These are phyloP conservation scores for Gephyroberyx darwinii DNA, from an alignment of 2,797 vertebrate genomes.

Conservation along the genomic window DNA sequence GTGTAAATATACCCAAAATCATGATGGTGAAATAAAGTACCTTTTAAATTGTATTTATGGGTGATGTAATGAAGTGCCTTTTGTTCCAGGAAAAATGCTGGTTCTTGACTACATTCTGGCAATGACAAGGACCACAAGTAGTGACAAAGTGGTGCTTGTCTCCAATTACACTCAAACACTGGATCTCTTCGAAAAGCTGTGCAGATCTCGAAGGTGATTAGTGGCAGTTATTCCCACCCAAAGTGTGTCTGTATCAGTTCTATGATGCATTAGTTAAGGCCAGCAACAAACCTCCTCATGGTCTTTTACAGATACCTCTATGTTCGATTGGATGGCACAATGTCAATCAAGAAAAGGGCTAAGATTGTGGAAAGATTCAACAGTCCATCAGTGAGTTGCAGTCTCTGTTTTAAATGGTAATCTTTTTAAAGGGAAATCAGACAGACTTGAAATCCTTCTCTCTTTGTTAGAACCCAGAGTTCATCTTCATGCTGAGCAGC, in stretches of 20 bases:
- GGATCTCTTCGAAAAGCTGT: conserved; percentile 97
- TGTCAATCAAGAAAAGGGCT: conserved; percentile 98
- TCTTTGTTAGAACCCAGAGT: conserved; percentile 88
- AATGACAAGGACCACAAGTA: conserved; percentile 88
- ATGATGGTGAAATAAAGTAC: too few relatives aligned
- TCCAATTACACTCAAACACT: conserved; percentile 98
- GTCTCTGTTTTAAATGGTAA: neutral
- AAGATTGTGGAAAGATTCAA: conserved; percentile 96
- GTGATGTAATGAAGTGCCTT: neutral
- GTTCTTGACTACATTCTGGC: conserved; percentile 96
- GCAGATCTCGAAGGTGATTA: conserved; percentile 88
- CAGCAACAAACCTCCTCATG: neutral
- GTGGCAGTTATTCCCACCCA: neutral
- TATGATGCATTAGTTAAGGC: neutral
- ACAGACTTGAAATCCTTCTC: neutral
- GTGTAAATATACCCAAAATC: too few relatives aligned
- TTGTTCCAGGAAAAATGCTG: conserved; percentile 92
- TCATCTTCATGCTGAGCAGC: conserved; percentile 98
- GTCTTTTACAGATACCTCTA: conserved; percentile 88
- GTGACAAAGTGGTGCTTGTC: conserved; percentile 95
- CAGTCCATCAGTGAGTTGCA: conserved; percentile 84
- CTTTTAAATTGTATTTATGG: neutral
- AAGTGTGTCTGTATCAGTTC: neutral
- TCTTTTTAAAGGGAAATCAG: neutral
- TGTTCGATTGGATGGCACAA: conserved; percentile 94